phyloP scores from a whole-genome alignment of 2,888 invertebrate species.

The Nomada fabriciana region DNA sequence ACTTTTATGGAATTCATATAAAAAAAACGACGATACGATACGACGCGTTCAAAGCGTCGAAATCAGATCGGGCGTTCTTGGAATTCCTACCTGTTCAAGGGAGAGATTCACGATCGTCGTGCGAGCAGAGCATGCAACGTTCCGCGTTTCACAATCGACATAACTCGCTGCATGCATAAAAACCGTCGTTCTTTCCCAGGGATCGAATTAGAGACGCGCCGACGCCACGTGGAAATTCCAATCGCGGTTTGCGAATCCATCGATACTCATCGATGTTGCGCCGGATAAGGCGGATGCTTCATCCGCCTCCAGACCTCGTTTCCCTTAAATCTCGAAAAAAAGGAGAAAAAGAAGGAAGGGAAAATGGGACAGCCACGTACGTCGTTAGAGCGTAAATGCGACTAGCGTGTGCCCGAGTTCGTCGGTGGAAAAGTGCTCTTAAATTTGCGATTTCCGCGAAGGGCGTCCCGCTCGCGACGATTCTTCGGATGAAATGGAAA shows the following conservation, averaged over 20 bases:
- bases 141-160: background rate
- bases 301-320: conserved; percentile 40
- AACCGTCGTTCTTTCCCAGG: conserved; percentile 4
- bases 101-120: conserved; percentile 14
- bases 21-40: conserved; percentile 17
- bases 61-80: conserved; percentile 27
- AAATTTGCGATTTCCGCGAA: conserved; percentile 73
- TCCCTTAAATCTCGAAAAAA: conserved; percentile 35
- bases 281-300: conserved; percentile 48
- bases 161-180: conserved; percentile 38
- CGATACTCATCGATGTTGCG: conserved; percentile 52
- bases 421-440: conserved; percentile 66
- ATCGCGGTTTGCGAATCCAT: conserved; percentile 30
- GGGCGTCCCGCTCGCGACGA: conserved; percentile 56
- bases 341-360: too few relatives aligned
- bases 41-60: background rate
- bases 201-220: conserved; percentile 40
- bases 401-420: conserved; percentile 27
- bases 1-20: conserved; percentile 18
- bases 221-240: conserved; percentile 46
- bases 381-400: conserved; percentile 41
- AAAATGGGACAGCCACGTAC: conserved; percentile 6
- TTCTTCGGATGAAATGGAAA: conserved; percentile 63
- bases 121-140: background rate
- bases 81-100: conserved; percentile 3